phyloP scores from a whole-genome alignment of 2,797 vertebrate species.

The Sebastes hubbsi region DNA sequence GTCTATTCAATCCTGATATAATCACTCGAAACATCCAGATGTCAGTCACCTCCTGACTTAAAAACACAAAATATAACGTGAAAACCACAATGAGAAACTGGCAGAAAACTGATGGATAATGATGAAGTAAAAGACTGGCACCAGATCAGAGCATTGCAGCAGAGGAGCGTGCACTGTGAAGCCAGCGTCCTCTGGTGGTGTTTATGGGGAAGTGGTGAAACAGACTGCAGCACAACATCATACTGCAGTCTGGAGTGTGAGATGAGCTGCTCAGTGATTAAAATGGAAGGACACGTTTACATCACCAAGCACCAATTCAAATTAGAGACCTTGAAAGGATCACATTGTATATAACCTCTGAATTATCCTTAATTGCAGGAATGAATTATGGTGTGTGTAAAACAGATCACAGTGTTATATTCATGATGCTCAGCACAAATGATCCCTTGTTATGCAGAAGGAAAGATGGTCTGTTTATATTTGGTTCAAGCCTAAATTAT shows the following conservation, averaged over 20 bases:
- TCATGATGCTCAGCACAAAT: background rate
- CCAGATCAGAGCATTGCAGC: background rate
- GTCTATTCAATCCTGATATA: background rate
- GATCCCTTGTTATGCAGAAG: background rate
- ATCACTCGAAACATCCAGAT: background rate
- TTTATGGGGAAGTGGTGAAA: background rate
- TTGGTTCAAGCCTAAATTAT: background rate
- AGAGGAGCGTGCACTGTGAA: background rate
- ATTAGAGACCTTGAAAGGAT: background rate
- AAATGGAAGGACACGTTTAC: background rate
- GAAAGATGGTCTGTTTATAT: background rate
- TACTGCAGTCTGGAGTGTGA: background rate
- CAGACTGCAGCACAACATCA: background rate
- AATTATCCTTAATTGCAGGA: background rate
- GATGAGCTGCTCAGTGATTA: background rate
- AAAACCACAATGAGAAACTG: background rate
- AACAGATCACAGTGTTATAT: background rate
- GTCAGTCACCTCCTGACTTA: background rate
- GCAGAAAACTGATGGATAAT: background rate
- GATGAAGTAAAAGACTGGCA: background rate
- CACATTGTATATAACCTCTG: background rate
- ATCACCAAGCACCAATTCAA: background rate
- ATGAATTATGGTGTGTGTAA: background rate
- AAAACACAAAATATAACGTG: background rate
- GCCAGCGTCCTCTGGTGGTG: constrained; percentile 51